A percentile compares a stretch with the other conserved stretches of the same genome.
phyloP scores from a whole-genome alignment of 2,888 invertebrate species.

The Cryptus armator region DNA sequence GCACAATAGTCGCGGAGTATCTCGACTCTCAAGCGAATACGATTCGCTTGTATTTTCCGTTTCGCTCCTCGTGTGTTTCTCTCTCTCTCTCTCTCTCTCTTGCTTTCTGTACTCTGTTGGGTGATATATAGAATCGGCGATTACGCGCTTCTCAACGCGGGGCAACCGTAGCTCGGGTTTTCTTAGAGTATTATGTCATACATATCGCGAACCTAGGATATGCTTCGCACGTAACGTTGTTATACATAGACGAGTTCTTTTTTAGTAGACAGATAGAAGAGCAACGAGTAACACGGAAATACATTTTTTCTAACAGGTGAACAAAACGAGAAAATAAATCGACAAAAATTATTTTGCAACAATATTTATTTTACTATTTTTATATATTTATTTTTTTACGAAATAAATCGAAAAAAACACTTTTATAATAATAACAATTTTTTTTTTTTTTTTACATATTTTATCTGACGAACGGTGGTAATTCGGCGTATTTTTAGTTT shows the following conservation, averaged over 20 bases:
- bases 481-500: too few relatives aligned
- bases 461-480: too few relatives aligned
- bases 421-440: too few relatives aligned
- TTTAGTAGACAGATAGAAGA: not conserved
- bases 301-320: too few relatives aligned
- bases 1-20: not conserved
- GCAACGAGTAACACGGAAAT: not conserved
- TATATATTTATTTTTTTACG: too few relatives aligned
- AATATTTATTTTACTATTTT: not conserved
- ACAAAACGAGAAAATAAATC: not conserved
- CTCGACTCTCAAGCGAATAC: conserved; percentile 8
- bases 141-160: conserved; percentile 25
- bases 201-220: conserved; percentile 32
- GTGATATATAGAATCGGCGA: conserved; percentile 34
- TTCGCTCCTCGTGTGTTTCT: not conserved
- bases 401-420: too few relatives aligned
- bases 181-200: conserved; percentile 50
- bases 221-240: conserved; percentile 8
- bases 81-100: not conserved
- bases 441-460: too few relatives aligned
- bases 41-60: conserved; percentile 32
- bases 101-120: not conserved
- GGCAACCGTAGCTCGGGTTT: conserved; percentile 7
- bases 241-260: conserved; percentile 12
- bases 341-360: not conserved